A percentile compares a stretch with the other conserved stretches of the same genome.
phyloP scores from a whole-genome alignment of 1,140 invertebrate genomes.

The Aphaenogaster floridana region DNA sequence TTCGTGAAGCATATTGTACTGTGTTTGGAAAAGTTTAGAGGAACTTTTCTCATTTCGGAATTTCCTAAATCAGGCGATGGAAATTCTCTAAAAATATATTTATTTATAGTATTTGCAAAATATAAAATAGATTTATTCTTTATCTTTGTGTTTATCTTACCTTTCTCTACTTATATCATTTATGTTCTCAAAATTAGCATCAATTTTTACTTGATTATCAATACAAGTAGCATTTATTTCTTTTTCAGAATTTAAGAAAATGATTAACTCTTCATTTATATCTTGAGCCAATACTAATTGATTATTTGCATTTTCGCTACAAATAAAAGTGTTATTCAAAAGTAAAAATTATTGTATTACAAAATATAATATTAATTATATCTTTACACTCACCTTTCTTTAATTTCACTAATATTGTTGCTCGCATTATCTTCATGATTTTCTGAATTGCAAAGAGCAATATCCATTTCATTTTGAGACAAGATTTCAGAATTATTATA shows the following conservation, averaged over 20 bases:
- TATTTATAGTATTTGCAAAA: conserved; percentile 9
- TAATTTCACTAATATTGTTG: not conserved
- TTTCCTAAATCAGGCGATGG: not conserved
- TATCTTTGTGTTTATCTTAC: not conserved
- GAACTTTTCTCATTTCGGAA: not conserved
- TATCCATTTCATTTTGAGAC: not conserved
- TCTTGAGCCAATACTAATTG: not conserved
- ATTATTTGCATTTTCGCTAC: not conserved
- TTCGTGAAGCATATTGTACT: not conserved
- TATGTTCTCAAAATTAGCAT: not conserved
- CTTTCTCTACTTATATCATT: conserved; percentile 11
- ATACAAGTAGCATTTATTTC: not conserved
- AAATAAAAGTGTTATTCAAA: not conserved
- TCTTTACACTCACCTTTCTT: not conserved
- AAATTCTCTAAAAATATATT: conserved; percentile 8
- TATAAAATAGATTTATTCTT: not conserved
- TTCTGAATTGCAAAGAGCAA: not conserved
- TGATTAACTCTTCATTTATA: conserved; percentile 4
- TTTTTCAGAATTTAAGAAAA: not conserved
- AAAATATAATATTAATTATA: not conserved
- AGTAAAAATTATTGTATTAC: not conserved
- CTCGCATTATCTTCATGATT: not conserved
- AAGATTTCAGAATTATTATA: not conserved
- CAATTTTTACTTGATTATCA: conserved; percentile 8
- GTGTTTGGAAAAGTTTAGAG: conserved; percentile 1